Base-by-base conservation (phyloP, 2,113 vertebrate genomes). In the Cepphus grylle region DNA sequence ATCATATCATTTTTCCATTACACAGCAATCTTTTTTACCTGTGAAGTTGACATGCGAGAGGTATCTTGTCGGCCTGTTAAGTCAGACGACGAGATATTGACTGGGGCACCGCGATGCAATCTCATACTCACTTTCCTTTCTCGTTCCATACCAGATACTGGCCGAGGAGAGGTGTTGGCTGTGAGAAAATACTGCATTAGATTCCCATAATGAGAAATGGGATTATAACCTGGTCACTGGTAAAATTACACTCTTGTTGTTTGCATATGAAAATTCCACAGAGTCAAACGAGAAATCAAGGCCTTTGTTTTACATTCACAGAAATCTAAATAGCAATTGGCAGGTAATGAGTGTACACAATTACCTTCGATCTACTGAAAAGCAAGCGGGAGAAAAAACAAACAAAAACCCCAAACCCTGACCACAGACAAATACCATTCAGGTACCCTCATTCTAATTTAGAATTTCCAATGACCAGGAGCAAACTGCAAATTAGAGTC, bases 121-220 rank as follows among this genome's bases (percentile, higher is more conserved):
- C 99, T 97, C 99, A 99, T 99, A 97, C 99, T 99, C 97, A 99
- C 99, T 98, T 99, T 99, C 76, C 99, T 97, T 97, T 99, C 99
- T 59, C 99, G 97, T 77, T 99, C 99, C 98, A 99, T 98, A 61
- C 99, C 99, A 3, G 99, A 99, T 40, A 99, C 98, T 5, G 99
- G 99, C 49, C 99, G 98, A 65, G 99, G 98, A 91, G 98, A 99
- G 45, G 99, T 99, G 98, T 99, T 99, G 21, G 99, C 99, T 99
- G 87, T 15, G 45, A 86, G 65, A 70, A 94, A 87, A 85, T 72
- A 84, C 4, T 3, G 3, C 29, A 22, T 95, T 52, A 94, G 62
- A 40, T 25, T 92, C 74, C 62, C 27, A 11, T 18, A 66, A 84
- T 0, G 2, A 71, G 49, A 81, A 71, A 56, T 3, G 7, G 12